phyloP scores from a whole-genome alignment of 2,113 vertebrate genomes.

The Grallaria varia region DNA sequence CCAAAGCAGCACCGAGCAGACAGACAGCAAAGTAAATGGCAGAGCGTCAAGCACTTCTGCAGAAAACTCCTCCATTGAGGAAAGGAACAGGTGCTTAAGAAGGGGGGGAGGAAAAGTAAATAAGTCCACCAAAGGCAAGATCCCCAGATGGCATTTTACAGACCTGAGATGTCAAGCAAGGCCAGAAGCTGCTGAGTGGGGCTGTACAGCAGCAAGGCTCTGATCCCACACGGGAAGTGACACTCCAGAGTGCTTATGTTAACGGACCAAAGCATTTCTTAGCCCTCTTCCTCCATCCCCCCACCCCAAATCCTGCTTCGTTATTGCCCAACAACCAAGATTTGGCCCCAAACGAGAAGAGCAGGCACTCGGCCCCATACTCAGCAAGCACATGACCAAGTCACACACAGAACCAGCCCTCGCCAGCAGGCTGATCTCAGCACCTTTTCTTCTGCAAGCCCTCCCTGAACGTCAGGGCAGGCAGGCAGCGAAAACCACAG shows the following conservation, averaged over 20 bases:
- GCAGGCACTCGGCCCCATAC: not conserved
- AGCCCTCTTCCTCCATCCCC: not conserved
- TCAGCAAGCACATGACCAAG: not conserved
- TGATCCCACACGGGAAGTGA: not conserved
- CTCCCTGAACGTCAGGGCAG: not conserved
- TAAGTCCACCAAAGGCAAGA: not conserved
- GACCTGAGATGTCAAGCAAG: not conserved
- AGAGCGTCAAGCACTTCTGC: not conserved
- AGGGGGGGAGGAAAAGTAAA: not conserved
- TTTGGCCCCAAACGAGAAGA: not conserved
- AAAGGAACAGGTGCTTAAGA: not conserved
- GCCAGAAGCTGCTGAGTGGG: not conserved
- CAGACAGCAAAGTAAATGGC: not conserved
- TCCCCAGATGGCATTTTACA: not conserved
- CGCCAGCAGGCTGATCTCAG: not conserved
- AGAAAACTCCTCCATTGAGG: not conserved
- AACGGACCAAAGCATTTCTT: not conserved
- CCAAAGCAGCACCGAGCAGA: not conserved
- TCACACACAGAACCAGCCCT: too few species aligned
- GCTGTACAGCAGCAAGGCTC: not conserved
- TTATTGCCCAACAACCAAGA: not conserved
- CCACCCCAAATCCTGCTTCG: not conserved
- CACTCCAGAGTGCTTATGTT: not conserved
- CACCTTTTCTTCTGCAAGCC: not conserved
- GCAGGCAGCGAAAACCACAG: rapidly evolving